These are phyloP conservation scores for Anser cygnoides DNA, from an alignment of 2,113 vertebrate species.

Conservation along the genomic window DNA sequence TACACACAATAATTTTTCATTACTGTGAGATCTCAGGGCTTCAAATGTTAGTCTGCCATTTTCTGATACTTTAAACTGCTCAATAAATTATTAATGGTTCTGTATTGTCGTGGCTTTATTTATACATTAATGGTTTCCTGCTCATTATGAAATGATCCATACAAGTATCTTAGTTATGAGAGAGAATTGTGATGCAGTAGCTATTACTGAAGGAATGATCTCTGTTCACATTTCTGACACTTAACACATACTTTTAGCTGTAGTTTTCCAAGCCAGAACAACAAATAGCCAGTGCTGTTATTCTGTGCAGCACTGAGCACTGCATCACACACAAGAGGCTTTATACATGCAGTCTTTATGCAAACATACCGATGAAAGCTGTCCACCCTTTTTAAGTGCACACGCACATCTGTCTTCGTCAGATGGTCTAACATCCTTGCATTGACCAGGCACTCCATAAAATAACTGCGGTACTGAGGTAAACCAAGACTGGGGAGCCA, in stretches of 20 bases:
- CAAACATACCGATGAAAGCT: conserved; percentile 95
- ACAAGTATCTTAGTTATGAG: not conserved
- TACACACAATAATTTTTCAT: conserved; percentile 22
- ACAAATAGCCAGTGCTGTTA: not conserved
- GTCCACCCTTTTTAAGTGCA: conserved; percentile 99
- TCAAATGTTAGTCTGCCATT: not conserved
- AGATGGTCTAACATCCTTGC: conserved; percentile 98
- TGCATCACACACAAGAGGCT: not conserved
- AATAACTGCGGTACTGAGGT: conserved; percentile 98
- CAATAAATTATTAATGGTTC: not conserved
- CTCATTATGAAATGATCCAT: not conserved
- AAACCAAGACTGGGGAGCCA: conserved; percentile 98
- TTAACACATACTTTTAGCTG: not conserved
- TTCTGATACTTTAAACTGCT: not conserved
- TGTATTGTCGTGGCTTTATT: not conserved
- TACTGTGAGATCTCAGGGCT: not conserved
- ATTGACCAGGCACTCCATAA: conserved; percentile 99
- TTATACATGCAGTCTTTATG: not conserved
- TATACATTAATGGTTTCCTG: not conserved
- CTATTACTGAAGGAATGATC: not conserved
- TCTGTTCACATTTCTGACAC: not conserved
- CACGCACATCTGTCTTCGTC: conserved; percentile 97
- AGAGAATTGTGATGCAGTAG: not conserved
- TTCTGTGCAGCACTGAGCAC: not conserved
- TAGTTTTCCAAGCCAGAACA: not conserved